Percentiles rank a stretch among this genome's conserved stretches.
Conservation (phyloP, 2,888 invertebrate species). For the Gasteruption jaculator region DNA sequence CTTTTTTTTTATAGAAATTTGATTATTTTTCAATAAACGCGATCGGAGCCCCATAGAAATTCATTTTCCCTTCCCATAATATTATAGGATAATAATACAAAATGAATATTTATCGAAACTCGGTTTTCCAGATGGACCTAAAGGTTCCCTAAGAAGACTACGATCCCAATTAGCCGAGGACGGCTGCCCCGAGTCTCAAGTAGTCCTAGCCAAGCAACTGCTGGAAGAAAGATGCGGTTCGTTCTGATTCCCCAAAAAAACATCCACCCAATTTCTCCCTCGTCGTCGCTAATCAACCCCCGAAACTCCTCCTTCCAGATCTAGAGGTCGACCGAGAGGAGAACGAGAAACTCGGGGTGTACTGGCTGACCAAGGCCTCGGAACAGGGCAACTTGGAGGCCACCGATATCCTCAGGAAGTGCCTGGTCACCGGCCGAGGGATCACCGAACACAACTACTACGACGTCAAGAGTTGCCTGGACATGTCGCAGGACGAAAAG, state of each 20-base stretch:
- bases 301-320: constrained; percentile 53
- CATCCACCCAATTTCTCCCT: too few relatives aligned
- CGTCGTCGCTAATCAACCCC: too few relatives aligned
- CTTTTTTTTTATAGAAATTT: too few relatives aligned
- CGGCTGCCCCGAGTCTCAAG: constrained; percentile 86
- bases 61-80: too few relatives aligned
- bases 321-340: constrained; percentile 67
- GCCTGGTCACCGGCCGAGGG: constrained; percentile 68
- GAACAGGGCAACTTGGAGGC: constrained; percentile 89
- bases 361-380: constrained; percentile 90
- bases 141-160: constrained; percentile 62
- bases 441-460: constrained; percentile 70
- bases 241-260: too few relatives aligned
- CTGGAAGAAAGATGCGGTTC: constrained; percentile 76
- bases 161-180: constrained; percentile 77
- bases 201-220: constrained; percentile 78
- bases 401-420: constrained; percentile 71
- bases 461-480: constrained; percentile 73
- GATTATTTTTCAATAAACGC: too few relatives aligned
- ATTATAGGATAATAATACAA: not conserved
- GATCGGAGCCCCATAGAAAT: too few relatives aligned
- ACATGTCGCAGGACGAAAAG: constrained; percentile 82
- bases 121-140: constrained; percentile 61
- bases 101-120: not conserved
- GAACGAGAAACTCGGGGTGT: constrained; percentile 77